These are phyloP conservation scores for Schizopygopsis malacanthus DNA, from an alignment of 2,797 vertebrate genomes.

Conservation along the genomic window DNA sequence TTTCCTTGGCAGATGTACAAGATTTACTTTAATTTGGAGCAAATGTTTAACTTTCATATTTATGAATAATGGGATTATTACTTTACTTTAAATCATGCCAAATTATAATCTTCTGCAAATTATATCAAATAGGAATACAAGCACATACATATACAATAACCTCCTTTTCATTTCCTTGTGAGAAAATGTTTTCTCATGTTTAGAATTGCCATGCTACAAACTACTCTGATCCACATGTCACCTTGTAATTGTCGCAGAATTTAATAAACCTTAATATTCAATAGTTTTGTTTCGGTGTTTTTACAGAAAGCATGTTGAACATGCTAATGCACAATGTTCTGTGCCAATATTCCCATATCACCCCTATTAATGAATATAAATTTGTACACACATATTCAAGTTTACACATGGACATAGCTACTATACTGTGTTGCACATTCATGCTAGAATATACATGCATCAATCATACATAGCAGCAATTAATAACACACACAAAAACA, in stretches of 20 bases:
- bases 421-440: background rate
- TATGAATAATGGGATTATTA: background rate
- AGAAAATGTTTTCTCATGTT: background rate
- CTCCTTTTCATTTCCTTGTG: background rate
- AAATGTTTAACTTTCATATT: background rate
- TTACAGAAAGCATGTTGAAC: background rate
- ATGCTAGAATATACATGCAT: background rate
- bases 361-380: background rate
- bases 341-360: background rate
- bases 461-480: background rate
- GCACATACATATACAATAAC: background rate
- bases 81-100: background rate
- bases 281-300: background rate
- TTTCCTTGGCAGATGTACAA: background rate
- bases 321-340: constrained; percentile 17
- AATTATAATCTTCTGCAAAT: background rate
- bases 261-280: background rate
- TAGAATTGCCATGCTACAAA: constrained; percentile 1
- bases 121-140: background rate
- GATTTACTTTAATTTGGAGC: background rate
- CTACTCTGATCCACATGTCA: background rate
- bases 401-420: background rate
- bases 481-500: constrained; percentile 32
- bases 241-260: constrained; percentile 1
- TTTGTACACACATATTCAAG: constrained; percentile 36